Conservation (phyloP, 2,888 invertebrate species). For the Drosophila ezoana region DNA sequence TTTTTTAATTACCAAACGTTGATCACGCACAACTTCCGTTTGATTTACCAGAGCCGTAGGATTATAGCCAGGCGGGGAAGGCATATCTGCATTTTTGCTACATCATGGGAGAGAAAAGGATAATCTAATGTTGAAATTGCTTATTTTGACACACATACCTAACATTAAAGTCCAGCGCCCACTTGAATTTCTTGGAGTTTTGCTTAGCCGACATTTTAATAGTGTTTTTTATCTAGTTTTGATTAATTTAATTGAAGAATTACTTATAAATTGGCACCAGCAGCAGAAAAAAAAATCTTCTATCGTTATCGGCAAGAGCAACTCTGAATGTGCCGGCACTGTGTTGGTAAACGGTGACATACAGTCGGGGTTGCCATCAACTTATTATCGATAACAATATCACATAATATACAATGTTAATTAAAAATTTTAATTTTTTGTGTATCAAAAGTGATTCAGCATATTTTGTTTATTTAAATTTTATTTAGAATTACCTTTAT, state of each 20-base stretch:
- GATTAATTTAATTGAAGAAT: constrained; percentile 55
- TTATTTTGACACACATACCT: constrained; percentile 84
- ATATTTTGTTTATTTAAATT: constrained; percentile 54
- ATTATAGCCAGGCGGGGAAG: constrained; percentile 94
- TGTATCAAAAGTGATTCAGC: constrained; percentile 28
- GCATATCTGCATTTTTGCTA: constrained; percentile 86
- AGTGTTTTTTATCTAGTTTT: constrained; percentile 14
- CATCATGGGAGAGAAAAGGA: constrained; percentile 16
- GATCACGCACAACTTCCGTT: constrained; percentile 92
- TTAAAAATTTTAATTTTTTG: background rate
- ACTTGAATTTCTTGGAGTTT: constrained; percentile 86
- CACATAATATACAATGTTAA: background rate
- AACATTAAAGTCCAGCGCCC: constrained; percentile 88
- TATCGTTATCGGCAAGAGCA: constrained; percentile 47
- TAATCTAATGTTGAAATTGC: background rate
- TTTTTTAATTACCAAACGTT: constrained; percentile 95
- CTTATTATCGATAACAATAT: constrained; percentile 5
- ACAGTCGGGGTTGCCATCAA: background rate
- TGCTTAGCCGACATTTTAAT: constrained; percentile 82
- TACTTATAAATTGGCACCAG: constrained; percentile 41
- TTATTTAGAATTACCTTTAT: constrained; percentile 73
- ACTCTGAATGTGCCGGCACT: constrained; percentile 26
- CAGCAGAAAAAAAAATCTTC: constrained; percentile 11
- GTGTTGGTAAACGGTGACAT: constrained; percentile 12
- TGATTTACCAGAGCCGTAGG: constrained; percentile 90